Conservation (phyloP, 2,797 vertebrate species). For the Lagorchestes hirsutus region DNA sequence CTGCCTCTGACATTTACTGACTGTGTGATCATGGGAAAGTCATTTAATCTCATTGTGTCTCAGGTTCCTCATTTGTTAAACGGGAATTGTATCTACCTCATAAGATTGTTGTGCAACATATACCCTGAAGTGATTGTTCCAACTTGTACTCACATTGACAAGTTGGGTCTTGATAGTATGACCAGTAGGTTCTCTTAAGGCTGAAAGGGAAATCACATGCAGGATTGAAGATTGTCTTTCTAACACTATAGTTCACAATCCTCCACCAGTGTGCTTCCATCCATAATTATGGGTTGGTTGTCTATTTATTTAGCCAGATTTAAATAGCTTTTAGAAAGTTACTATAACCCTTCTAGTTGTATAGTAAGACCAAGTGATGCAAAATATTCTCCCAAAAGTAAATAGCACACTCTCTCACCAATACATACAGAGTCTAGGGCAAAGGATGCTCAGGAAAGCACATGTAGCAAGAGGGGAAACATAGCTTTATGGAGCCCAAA, state of each 20-base stretch:
- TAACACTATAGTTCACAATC: neutral
- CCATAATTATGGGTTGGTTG: neutral
- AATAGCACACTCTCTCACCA: neutral
- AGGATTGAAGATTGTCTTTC: neutral
- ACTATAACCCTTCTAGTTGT: neutral
- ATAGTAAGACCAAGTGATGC: neutral
- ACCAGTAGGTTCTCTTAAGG: neutral
- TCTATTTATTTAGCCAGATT: neutral
- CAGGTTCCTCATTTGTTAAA: neutral
- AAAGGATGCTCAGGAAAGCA: neutral
- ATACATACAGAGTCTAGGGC: neutral
- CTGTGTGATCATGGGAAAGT: neutral
- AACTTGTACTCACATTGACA: neutral
- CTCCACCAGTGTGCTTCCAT: neutral
- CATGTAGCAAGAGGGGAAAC: no score
- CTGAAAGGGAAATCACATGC: neutral
- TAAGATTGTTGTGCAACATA: neutral
- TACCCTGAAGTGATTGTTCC: neutral
- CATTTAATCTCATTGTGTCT: neutral
- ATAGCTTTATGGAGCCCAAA: no score
- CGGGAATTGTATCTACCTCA: neutral
- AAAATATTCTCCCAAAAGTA: neutral
- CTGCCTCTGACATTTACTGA: neutral
- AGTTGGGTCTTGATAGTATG: neutral
- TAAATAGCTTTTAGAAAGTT: neutral